Evolutionary conservation across 2,888 invertebrate genomes (phyloP).

Genomic region (Machimus atricapillus): DNA sequence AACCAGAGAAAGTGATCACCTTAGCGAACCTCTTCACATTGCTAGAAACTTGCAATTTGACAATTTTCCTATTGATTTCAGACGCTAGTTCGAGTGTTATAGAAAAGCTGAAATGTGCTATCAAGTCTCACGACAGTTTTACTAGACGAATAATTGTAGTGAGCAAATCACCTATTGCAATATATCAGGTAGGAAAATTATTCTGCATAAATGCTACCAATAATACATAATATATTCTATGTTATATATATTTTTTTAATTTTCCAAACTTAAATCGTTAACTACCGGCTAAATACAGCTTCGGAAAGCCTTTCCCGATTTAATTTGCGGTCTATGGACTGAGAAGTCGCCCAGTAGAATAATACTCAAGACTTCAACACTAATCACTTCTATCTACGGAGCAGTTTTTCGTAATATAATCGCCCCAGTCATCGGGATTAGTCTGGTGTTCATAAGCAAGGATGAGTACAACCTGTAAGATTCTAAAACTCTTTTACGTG

Average conservation of each 20-base stretch:
- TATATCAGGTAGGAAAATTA: slow-evolving; percentile 56
- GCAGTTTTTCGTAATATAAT: slow-evolving; percentile 61
- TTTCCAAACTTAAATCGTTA: neutral
- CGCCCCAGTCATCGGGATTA: slow-evolving; percentile 61
- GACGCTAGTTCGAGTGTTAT: slow-evolving; percentile 57
- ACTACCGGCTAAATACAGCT: slow-evolving; percentile 51
- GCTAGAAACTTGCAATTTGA: slow-evolving; percentile 55
- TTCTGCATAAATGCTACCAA: neutral
- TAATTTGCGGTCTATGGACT: slow-evolving; percentile 62
- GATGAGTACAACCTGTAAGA: slow-evolving; percentile 60
- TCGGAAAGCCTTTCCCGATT: slow-evolving; percentile 59
- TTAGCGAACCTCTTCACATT: slow-evolving; percentile 56
- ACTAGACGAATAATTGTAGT: slow-evolving; percentile 57
- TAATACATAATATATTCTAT: neutral
- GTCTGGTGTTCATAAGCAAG: slow-evolving; percentile 61
- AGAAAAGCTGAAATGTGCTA: slow-evolving; percentile 55
- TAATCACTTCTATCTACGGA: slow-evolving; percentile 61
- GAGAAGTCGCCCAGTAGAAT: slow-evolving; percentile 57
- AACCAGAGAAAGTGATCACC: slow-evolving; percentile 58
- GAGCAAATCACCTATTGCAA: slow-evolving; percentile 59
- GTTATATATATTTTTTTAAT: too few relatives aligned
- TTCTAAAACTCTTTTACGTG: neutral
- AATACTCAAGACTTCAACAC: slow-evolving; percentile 59
- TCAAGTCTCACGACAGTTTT: slow-evolving; percentile 55
- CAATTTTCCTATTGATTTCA: slow-evolving; percentile 58